Conservation (phyloP, 2,797 vertebrate species). For the Myotis vivesi region DNA sequence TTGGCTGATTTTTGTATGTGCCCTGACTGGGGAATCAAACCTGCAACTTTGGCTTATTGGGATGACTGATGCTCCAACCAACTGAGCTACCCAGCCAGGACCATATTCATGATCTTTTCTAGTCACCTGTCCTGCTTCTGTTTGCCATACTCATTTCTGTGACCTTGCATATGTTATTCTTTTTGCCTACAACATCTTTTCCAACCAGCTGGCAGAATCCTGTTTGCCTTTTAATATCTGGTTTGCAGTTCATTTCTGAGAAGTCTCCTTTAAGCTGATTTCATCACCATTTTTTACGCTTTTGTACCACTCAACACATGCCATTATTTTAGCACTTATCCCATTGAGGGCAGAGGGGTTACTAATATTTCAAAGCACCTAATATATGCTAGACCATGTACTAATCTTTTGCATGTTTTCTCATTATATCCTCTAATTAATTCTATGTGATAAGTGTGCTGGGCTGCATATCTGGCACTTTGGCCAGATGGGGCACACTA, state of each 20-base stretch:
- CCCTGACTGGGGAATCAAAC: not conserved
- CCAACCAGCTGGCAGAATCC: not conserved
- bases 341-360: not conserved
- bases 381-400: not conserved
- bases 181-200: not conserved
- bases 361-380: not conserved
- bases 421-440: constrained; percentile 11
- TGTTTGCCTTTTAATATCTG: constrained; percentile 37
- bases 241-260: constrained; percentile 23
- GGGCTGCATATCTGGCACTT: too few relatives aligned
- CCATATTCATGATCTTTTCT: not conserved
- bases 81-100: not conserved
- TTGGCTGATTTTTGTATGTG: not conserved
- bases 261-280: constrained; percentile 16
- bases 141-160: not conserved
- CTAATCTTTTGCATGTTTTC: not conserved
- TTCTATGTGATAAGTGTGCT: not conserved
- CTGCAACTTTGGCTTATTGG: not conserved
- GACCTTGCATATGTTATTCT: not conserved
- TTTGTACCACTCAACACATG: not conserved
- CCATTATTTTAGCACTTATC: not conserved
- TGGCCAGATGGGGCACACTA: too few relatives aligned
- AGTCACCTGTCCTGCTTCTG: not conserved
- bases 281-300: not conserved
- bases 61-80: not conserved